Evolutionary conservation across 2,113 vertebrate species (phyloP).

Genomic region (Megaptera novaeangliae): DNA sequence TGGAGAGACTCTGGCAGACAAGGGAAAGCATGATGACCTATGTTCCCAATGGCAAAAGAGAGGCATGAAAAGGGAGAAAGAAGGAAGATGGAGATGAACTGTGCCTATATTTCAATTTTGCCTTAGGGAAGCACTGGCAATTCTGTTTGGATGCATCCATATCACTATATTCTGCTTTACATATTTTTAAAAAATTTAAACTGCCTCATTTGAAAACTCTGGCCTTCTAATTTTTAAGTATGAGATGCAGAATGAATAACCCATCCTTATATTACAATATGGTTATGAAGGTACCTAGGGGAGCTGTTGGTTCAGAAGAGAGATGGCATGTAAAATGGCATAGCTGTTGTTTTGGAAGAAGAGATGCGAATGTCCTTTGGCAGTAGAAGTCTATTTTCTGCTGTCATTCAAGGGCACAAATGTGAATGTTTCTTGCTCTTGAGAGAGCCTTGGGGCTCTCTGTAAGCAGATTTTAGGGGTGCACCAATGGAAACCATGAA

Average conservation of each 20-base stretch:
- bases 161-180: not conserved
- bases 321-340: not conserved
- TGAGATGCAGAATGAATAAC: not conserved
- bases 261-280: not conserved
- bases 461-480: not conserved
- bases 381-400: not conserved
- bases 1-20: not conserved
- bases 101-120: slow-evolving; percentile 16
- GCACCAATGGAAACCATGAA: not conserved
- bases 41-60: not conserved
- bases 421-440: not conserved
- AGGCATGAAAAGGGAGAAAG: not conserved
- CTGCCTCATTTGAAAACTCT: not conserved
- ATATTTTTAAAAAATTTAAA: slow-evolving; percentile 26
- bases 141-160: not conserved
- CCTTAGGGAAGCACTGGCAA: not conserved
- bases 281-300: not conserved
- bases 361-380: not conserved
- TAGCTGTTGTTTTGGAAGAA: not conserved
- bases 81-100: not conserved
- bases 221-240: slow-evolving; percentile 6
- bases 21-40: not conserved
- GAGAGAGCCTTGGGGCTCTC: not conserved
- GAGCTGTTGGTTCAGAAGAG: not conserved
- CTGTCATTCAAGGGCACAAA: not conserved